Conservation (phyloP, 2,113 vertebrate species). For the Platichthys stellatus region DNA sequence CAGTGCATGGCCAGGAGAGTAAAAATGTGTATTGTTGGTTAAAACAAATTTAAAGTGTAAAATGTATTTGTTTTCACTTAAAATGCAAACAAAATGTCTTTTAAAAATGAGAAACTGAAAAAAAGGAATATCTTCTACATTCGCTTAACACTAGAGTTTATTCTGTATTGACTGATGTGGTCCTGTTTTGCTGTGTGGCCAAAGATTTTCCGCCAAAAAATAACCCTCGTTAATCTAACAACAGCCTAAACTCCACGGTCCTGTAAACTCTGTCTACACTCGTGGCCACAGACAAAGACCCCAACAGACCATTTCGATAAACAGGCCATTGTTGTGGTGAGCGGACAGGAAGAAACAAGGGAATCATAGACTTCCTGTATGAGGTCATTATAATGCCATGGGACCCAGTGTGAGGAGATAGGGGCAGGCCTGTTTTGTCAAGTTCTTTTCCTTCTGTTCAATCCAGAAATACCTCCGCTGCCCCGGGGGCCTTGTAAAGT, state of each 20-base stretch:
- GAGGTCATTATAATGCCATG: constrained; percentile 78
- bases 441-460: constrained; percentile 73
- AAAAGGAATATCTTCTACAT: background rate
- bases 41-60: background rate
- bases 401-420: constrained; percentile 71
- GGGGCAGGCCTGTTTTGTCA: constrained; percentile 75
- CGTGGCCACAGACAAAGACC: constrained; percentile 25
- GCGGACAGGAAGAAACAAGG: constrained; percentile 81
- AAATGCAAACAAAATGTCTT: background rate
- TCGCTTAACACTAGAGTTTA: constrained; percentile 10
- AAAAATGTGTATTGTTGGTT: constrained; percentile 7
- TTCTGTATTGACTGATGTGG: background rate
- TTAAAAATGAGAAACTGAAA: background rate
- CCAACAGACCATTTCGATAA: constrained; percentile 64
- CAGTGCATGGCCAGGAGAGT: constrained; percentile 4
- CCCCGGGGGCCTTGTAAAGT: constrained; percentile 70
- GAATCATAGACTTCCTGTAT: constrained; percentile 79
- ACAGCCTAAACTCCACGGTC: constrained; percentile 19
- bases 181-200: constrained; percentile 15
- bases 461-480: constrained; percentile 73
- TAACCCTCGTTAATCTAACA: background rate
- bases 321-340: constrained; percentile 79
- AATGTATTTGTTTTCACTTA: constrained; percentile 3
- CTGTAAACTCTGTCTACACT: constrained; percentile 20
- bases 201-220: constrained; percentile 10